A percentile compares a stretch with the other conserved stretches of the same genome.
phyloP scores from a whole-genome alignment of 2,888 invertebrate species.

The Phalera bucephala region DNA sequence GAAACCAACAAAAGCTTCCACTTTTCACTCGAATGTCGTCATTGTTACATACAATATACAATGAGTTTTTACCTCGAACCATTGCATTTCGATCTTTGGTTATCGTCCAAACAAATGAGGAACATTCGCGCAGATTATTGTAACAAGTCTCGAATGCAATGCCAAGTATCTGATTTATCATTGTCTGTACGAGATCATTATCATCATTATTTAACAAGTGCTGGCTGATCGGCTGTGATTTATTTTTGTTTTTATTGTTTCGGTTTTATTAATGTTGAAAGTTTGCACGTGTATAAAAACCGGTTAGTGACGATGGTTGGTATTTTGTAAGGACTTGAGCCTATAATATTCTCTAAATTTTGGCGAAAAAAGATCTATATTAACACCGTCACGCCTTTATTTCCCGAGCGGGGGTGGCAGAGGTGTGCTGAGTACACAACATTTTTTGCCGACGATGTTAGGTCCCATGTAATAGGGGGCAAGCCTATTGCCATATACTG shows the following conservation, averaged over 20 bases:
- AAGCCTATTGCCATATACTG: too few relatives aligned
- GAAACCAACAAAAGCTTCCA: not conserved
- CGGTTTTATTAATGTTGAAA: not conserved
- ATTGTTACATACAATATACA: not conserved
- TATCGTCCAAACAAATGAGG: slow-evolving; percentile 17
- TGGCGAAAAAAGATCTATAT: too few relatives aligned
- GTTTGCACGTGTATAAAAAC: not conserved
- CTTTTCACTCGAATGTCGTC: not conserved
- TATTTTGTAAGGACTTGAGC: too few relatives aligned
- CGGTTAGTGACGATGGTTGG: too few relatives aligned
- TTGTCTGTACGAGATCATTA: not conserved
- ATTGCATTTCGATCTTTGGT: slow-evolving; percentile 24
- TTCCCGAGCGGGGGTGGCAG: too few relatives aligned
- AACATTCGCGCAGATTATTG: not conserved
- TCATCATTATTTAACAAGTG: not conserved
- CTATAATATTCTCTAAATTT: too few relatives aligned
- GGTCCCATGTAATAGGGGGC: too few relatives aligned
- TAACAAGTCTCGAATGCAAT: not conserved
- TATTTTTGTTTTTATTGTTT: not conserved
- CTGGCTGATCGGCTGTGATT: not conserved
- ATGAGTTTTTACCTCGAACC: too few relatives aligned
- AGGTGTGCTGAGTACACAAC: too few relatives aligned
- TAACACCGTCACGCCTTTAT: too few relatives aligned
- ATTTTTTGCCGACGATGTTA: too few relatives aligned
- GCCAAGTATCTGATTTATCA: not conserved